Evolutionary conservation across 2,113 vertebrate genomes (phyloP).

Genomic region (Podarcis muralis): DNA sequence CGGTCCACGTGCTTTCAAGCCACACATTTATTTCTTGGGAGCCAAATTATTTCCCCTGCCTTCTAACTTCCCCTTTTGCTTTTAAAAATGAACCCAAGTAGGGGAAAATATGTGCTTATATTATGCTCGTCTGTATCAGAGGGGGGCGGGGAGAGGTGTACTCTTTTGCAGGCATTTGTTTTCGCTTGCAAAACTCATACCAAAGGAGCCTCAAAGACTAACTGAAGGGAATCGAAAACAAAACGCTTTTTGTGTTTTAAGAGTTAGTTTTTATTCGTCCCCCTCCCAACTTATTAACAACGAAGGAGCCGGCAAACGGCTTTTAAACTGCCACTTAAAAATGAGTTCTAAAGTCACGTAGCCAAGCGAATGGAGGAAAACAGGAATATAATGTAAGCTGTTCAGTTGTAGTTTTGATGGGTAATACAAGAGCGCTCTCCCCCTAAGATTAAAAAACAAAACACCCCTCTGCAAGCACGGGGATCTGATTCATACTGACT

Average conservation of each 20-base stretch:
- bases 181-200: slow-evolving; percentile 51
- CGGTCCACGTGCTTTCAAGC: too few species aligned
- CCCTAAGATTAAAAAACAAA: neutral
- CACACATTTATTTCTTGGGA: neutral
- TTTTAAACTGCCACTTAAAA: too few species aligned
- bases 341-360: rapidly evolving
- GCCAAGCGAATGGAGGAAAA: neutral
- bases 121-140: slow-evolving; percentile 33
- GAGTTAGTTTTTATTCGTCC: slow-evolving; percentile 5
- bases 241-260: slow-evolving; percentile 30
- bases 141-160: slow-evolving; percentile 37
- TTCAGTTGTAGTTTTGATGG: neutral
- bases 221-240: slow-evolving; percentile 42
- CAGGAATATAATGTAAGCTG: neutral
- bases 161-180: slow-evolving; percentile 48
- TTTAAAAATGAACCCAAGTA: neutral
- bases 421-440: too few species aligned
- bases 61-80: neutral
- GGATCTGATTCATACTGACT: neutral
- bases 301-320: rapidly evolving
- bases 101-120: neutral
- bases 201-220: neutral
- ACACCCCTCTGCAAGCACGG: neutral
- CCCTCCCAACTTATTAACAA: neutral
- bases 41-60: neutral